These are phyloP conservation scores for Harpagoxenus sublaevis DNA, from an alignment of 2,888 invertebrate genomes.

Conservation along the genomic window DNA sequence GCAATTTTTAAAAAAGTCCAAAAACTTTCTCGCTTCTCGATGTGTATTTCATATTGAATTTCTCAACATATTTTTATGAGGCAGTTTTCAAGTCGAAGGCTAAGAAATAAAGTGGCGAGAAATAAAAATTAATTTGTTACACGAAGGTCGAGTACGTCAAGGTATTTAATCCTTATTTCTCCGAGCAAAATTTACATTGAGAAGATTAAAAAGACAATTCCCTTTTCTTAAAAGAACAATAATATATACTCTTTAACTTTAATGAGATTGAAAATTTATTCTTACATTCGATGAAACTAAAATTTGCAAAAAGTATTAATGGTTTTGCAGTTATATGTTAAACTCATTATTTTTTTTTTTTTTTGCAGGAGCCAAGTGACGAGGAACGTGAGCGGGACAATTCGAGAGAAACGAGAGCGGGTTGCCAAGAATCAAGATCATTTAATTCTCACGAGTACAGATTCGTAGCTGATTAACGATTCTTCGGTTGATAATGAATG, in stretches of 20 bases:
- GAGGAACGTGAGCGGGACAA: constrained; percentile 3
- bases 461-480: constrained; percentile 73
- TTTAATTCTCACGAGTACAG: constrained; percentile 82
- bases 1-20: not conserved
- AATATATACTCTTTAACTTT: not conserved
- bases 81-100: not conserved
- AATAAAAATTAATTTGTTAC: not conserved
- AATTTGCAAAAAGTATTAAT: not conserved
- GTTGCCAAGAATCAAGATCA: constrained; percentile 80
- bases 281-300: not conserved
- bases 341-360: not conserved
- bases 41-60: not conserved
- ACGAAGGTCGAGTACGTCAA: not conserved
- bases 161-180: not conserved
- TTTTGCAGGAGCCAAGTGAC: not conserved
- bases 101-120: not conserved
- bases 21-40: not conserved
- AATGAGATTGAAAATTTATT: not conserved
- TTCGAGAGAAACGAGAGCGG: not conserved
- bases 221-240: not conserved
- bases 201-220: not conserved
- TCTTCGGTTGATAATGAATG: constrained; percentile 73
- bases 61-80: not conserved
- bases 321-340: not conserved
- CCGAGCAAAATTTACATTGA: not conserved